Conservation (phyloP, 2,113 vertebrate species). For the Coptodon rendalli region DNA sequence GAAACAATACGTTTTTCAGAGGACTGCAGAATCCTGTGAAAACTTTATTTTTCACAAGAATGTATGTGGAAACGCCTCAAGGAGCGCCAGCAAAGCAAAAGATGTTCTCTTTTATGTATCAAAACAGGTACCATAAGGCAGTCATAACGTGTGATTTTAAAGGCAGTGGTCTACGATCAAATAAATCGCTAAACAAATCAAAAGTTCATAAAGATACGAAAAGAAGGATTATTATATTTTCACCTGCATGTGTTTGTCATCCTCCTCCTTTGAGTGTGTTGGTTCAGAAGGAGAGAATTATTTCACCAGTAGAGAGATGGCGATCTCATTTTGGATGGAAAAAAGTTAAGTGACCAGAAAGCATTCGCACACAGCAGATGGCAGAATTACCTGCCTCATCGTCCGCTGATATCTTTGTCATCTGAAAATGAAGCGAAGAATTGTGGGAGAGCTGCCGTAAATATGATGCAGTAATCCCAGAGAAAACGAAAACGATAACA, state of each 20-base stretch:
- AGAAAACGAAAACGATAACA: background rate
- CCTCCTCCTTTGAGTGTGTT: background rate
- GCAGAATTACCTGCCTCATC: background rate
- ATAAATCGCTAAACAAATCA: background rate
- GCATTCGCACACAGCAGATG: background rate
- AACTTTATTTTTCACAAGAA: background rate
- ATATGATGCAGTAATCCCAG: conserved; percentile 1
- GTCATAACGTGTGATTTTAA: background rate
- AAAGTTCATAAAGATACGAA: background rate
- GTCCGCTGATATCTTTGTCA: background rate
- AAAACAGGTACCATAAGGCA: background rate
- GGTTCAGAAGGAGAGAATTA: background rate
- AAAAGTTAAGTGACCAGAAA: background rate
- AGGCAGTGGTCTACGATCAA: background rate
- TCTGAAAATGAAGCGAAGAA: background rate
- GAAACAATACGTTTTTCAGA: background rate
- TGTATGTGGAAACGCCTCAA: background rate
- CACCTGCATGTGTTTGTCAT: background rate
- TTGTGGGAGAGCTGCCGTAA: conserved; percentile 9
- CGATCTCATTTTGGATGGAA: background rate
- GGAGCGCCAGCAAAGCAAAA: background rate
- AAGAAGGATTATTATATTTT: background rate
- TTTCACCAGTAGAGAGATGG: background rate
- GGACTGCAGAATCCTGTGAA: background rate
- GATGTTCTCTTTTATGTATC: background rate